Percentiles rank a stretch among this genome's conserved stretches.
phyloP scores from a whole-genome alignment of 2,888 invertebrate species.

The Neria commutata region DNA sequence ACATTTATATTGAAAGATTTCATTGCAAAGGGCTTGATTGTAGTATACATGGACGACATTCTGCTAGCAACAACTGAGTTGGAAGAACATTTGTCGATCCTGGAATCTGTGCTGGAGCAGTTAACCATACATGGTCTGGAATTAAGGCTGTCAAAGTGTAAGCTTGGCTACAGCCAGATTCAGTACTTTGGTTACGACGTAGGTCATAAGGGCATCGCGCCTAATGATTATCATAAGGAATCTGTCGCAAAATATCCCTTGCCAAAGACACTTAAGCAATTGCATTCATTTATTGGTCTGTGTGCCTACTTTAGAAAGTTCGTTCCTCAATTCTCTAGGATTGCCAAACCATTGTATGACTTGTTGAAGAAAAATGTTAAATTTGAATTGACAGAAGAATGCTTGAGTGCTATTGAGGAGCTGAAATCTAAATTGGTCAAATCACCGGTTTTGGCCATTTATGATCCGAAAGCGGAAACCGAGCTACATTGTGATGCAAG shows the following conservation, averaged over 20 bases:
- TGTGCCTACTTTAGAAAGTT: slow-evolving; percentile 29
- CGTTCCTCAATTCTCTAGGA: slow-evolving; percentile 25
- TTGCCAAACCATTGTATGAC: slow-evolving; percentile 45
- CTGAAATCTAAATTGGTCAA: slow-evolving; percentile 14
- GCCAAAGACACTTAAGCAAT: slow-evolving; percentile 9
- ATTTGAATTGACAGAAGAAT: slow-evolving; percentile 17
- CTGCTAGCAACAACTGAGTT: slow-evolving; percentile 12
- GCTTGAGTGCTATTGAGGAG: slow-evolving; percentile 20
- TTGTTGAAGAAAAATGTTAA: slow-evolving; percentile 27
- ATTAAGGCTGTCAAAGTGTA: slow-evolving; percentile 9
- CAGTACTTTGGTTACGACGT: slow-evolving; percentile 22
- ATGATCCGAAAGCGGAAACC: slow-evolving; percentile 35
- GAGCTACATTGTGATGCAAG: slow-evolving; percentile 48
- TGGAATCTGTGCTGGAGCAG: slow-evolving; percentile 13
- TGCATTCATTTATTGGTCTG: slow-evolving; percentile 22
- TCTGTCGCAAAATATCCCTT: slow-evolving; percentile 19
- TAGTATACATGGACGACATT: slow-evolving; percentile 25
- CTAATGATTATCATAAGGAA: slow-evolving; percentile 14
- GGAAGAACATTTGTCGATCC: slow-evolving; percentile 15
- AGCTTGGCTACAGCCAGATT: slow-evolving; percentile 2
- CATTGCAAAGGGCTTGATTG: slow-evolving; percentile 12
- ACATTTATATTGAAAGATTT: slow-evolving; percentile 9
- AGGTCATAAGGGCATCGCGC: slow-evolving; percentile 10
- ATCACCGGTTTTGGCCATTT: slow-evolving; percentile 42
- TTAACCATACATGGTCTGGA: slow-evolving; percentile 11